Conservation (phyloP, 2,797 vertebrate genomes). For the Hylomyscus alleni region DNA sequence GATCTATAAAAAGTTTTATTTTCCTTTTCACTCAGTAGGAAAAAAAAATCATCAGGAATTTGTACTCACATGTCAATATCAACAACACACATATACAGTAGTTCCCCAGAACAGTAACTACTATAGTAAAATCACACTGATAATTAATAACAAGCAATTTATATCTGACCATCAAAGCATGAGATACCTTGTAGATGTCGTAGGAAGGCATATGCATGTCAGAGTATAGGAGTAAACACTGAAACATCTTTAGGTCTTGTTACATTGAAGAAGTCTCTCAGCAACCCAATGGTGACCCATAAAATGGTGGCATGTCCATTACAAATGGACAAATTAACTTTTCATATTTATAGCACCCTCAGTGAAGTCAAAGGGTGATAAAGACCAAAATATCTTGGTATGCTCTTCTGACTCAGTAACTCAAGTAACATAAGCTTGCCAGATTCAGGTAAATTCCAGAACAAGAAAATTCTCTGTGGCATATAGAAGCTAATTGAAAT, state of each 20-base stretch:
- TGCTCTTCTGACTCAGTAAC: background rate
- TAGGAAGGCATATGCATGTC: background rate
- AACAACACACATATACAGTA: background rate
- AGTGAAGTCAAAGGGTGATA: background rate
- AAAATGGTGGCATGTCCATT: background rate
- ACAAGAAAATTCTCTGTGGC: background rate
- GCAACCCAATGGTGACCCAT: background rate
- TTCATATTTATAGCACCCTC: background rate
- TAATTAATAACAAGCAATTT: background rate
- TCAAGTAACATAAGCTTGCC: background rate
- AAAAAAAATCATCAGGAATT: background rate
- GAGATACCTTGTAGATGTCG: background rate
- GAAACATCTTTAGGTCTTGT: background rate
- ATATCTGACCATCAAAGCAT: background rate
- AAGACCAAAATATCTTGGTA: background rate
- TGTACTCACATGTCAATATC: background rate
- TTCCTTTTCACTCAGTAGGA: background rate
- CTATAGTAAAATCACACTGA: background rate
- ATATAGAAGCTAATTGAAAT: background rate
- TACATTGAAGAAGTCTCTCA: background rate
- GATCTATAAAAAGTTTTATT: background rate
- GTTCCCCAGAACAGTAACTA: background rate
- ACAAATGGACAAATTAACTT: background rate
- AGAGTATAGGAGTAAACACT: background rate
- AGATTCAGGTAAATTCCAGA: background rate